phyloP scores from a whole-genome alignment of 2,113 vertebrate species.

The Corvus hawaiiensis region DNA sequence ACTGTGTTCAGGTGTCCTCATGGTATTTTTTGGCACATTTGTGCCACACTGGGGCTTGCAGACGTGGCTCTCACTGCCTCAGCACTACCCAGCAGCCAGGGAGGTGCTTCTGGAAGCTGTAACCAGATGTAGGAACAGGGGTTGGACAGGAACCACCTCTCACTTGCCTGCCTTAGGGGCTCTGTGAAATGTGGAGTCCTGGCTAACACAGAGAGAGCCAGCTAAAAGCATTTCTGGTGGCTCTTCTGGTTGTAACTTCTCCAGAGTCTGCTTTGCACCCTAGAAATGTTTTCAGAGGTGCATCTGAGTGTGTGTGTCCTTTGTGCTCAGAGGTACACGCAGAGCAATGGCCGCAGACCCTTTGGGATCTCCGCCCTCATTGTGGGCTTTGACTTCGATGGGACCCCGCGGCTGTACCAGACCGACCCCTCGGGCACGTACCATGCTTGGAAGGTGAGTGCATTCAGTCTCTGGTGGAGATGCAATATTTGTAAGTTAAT shows the following conservation, averaged over 20 bases:
- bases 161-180: no score
- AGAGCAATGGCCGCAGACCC: slow-evolving; percentile 85
- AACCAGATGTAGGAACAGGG: neutral
- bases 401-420: slow-evolving; percentile 83
- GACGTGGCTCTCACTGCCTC: neutral
- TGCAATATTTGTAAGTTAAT: neutral
- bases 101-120: neutral
- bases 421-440: slow-evolving; percentile 87
- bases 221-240: neutral
- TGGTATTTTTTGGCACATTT: neutral
- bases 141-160: neutral
- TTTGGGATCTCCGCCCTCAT: slow-evolving; percentile 88
- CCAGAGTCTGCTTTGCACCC: neutral
- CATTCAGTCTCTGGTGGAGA: neutral
- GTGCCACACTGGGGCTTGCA: neutral
- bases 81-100: neutral
- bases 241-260: neutral
- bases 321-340: slow-evolving; percentile 78
- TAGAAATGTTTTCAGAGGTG: neutral
- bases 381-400: slow-evolving; percentile 86
- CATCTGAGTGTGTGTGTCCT: neutral
- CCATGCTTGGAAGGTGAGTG: slow-evolving; percentile 87
- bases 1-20: neutral
- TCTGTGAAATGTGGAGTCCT: fast-evolving
- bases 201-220: neutral